phyloP scores from a whole-genome alignment of 2,888 invertebrate species.

The Creontiades dilutus region DNA sequence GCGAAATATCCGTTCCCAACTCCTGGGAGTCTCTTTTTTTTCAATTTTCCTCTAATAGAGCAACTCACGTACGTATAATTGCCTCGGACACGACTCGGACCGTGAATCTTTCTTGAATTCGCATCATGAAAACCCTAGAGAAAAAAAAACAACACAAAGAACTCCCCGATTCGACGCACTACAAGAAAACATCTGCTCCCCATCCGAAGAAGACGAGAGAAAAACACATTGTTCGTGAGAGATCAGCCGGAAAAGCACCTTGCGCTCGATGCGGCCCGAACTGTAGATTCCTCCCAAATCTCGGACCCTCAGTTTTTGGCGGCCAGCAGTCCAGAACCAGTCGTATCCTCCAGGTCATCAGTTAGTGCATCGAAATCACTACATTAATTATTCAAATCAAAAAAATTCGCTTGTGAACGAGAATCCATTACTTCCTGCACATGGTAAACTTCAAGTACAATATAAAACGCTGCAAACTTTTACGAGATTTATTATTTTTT shows the following conservation, averaged over 20 bases:
- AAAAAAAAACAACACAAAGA: constrained; percentile 24
- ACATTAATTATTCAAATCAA: too few species aligned
- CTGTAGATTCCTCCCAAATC: too few species aligned
- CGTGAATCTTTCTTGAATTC: constrained; percentile 9
- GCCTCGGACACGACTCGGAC: constrained; percentile 76
- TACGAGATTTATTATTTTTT: too few species aligned
- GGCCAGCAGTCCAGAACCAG: too few species aligned
- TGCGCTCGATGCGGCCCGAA: not conserved
- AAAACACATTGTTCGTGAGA: constrained; percentile 36
- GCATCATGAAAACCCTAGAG: not conserved
- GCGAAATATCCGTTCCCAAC: too few species aligned
- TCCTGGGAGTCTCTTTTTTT: not conserved
- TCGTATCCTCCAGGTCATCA: too few species aligned
- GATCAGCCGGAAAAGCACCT: constrained; percentile 54
- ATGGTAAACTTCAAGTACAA: too few species aligned
- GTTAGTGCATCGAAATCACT: too few species aligned
- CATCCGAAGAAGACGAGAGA: constrained; percentile 28
- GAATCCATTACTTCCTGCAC: too few species aligned
- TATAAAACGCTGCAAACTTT: too few species aligned
- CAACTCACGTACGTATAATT: constrained; percentile 77
- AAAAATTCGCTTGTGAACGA: too few species aligned
- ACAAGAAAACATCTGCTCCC: constrained; percentile 23
- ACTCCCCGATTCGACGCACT: constrained; percentile 31
- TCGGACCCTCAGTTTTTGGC: too few species aligned
- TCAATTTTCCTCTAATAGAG: constrained; percentile 18